These are phyloP conservation scores for Bhutanitis thaidina DNA, from an alignment of 2,888 invertebrate genomes.

Conservation along the genomic window DNA sequence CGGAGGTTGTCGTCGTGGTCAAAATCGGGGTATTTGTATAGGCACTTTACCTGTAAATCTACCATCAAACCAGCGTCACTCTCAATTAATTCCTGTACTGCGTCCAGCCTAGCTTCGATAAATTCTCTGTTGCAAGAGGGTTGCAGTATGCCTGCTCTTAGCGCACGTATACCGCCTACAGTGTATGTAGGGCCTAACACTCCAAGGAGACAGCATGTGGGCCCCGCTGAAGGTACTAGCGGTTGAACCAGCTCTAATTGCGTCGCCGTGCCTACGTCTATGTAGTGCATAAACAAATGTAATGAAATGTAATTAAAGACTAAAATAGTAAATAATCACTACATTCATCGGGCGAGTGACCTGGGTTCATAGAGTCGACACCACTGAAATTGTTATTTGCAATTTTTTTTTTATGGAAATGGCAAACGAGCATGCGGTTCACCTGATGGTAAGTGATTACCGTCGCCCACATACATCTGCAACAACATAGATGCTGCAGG, in stretches of 20 bases:
- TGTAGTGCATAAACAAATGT: not conserved
- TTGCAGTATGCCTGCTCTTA: constrained; percentile 90
- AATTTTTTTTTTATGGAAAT: too few relatives aligned
- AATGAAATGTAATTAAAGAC: not conserved
- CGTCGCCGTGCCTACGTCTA: constrained; percentile 90
- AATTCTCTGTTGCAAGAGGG: constrained; percentile 85
- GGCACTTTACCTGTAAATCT: constrained; percentile 78
- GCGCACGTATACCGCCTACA: constrained; percentile 85
- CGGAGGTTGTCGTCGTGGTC: too few relatives aligned
- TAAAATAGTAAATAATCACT: too few relatives aligned
- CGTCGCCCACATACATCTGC: too few relatives aligned
- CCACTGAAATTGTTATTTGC: too few relatives aligned
- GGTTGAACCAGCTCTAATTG: constrained; percentile 86
- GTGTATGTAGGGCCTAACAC: constrained; percentile 67
- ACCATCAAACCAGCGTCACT: constrained; percentile 82
- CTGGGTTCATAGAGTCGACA: too few relatives aligned
- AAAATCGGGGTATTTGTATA: too few relatives aligned
- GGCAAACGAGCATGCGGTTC: too few relatives aligned
- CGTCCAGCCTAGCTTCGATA: constrained; percentile 85
- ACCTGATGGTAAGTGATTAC: too few relatives aligned
- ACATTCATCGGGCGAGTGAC: too few relatives aligned
- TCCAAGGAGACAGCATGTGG: constrained; percentile 65
- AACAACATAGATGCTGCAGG: too few relatives aligned
- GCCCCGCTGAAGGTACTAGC: constrained; percentile 64
- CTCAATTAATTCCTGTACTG: constrained; percentile 87